Evolutionary conservation across 2,113 vertebrate genomes (phyloP), one percentile per base, ranked within the genome.

Genomic region (Procavia capensis): DNA sequence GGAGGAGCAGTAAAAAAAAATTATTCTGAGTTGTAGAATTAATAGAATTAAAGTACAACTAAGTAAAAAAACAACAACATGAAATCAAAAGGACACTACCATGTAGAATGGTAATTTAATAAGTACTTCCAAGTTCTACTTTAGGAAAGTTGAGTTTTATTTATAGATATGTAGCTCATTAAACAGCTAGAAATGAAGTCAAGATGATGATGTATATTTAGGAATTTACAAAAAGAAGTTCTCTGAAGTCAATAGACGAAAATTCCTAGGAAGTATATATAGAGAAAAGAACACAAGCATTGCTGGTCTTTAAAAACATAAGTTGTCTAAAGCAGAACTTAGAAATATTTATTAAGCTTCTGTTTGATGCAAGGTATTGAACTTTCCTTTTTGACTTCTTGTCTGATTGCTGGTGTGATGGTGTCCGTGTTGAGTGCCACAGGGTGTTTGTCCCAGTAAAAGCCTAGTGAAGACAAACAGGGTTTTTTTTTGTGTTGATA

Each of bases 161-260:
- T 96, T 88, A 90, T 90, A 82, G 59, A 91, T 47, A 43, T 9
- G 7, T 66, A 93, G 31, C 10, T 97, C 70, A 85, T 90, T 87
- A 74, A 78, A 27, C n/a, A 97, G 34, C 70, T 92, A 68, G 61
- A 90, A 74, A 78, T 19, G 10, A 94, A 75, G 61, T 85, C 41
- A 59, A 3, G 5, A 19, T 93, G 22, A 76, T 87, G 72, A 64
- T 41, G 85, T 75, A 43, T 80, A 54, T 85, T 74, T 64, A 39
- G 64, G 34, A 90, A 78, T 29, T 93, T 66, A 64, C 72, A 82
- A 76, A 90, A 95, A 78, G 41, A 72, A 29, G 39, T 41, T 36
- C 20, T 94, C 57, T 63, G 47, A 94, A 83, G 25, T 86, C 20
- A 74, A 10, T 54, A 72, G 41, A 59, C 95, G 29, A 80, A 82